Evolutionary conservation across 1,140 invertebrate genomes (phyloP).

Genomic region (Sminthurinus signatus): DNA sequence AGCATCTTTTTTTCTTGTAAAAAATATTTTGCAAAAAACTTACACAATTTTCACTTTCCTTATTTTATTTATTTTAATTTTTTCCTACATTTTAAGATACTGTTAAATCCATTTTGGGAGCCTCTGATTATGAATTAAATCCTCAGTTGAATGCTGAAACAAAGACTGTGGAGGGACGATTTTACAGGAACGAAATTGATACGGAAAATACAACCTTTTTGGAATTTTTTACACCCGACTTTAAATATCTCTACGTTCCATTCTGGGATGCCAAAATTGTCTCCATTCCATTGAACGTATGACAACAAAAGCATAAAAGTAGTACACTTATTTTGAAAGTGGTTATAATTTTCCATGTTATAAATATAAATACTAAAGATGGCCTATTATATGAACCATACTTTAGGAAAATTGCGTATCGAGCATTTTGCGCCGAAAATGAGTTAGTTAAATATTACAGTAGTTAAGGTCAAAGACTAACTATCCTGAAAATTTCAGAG

Average conservation of each 20-base stretch:
- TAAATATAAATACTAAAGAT: no score
- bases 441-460: no score
- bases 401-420: no score
- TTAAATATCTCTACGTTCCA: slow-evolving; percentile 28
- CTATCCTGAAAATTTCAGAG: no score
- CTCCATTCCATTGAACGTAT: slow-evolving; percentile 21
- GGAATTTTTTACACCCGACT: slow-evolving; percentile 19
- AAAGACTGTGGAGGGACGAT: slow-evolving; percentile 9
- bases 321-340: no score
- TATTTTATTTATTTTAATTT: not conserved
- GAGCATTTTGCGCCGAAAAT: no score
- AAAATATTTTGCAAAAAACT: not conserved
- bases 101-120: slow-evolving; percentile 8
- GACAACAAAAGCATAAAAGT: no score
- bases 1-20: not conserved
- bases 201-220: slow-evolving; percentile 20
- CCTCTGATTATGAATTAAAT: slow-evolving; percentile 10
- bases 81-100: not conserved
- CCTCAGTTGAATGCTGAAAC: slow-evolving; percentile 13
- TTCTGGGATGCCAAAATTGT: slow-evolving; percentile 35
- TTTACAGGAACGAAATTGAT: slow-evolving; percentile 36
- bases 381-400: no score
- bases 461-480: no score
- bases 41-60: not conserved
- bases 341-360: no score